phyloP scores from a whole-genome alignment of 2,113 vertebrate species.

The Rhadina sibilatrix region DNA sequence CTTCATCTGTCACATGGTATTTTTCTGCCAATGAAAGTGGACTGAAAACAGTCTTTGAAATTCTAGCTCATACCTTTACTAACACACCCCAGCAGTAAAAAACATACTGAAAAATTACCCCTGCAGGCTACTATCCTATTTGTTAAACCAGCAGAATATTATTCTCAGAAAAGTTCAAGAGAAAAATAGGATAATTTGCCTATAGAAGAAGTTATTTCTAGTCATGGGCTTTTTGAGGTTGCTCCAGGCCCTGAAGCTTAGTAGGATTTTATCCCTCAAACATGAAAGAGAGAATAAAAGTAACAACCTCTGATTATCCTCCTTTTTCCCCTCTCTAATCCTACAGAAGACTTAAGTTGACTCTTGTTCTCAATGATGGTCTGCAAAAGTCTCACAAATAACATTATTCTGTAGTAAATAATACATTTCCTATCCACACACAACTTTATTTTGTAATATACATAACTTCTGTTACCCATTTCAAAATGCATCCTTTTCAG shows the following conservation, averaged over 20 bases:
- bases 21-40: not conserved
- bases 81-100: not conserved
- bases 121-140: not conserved
- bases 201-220: not conserved
- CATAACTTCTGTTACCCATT: not conserved
- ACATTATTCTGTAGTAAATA: not conserved
- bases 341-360: not conserved
- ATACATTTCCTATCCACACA: not conserved
- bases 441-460: not conserved
- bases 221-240: not conserved
- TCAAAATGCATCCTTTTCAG: not conserved
- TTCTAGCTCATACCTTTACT: not conserved
- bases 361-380: not conserved
- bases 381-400: not conserved
- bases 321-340: not conserved
- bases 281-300: not conserved
- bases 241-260: not conserved
- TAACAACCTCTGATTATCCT: not conserved
- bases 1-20: not conserved
- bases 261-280: not conserved
- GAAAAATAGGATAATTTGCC: not conserved
- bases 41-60: not conserved
- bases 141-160: not conserved
- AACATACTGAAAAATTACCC: not conserved
- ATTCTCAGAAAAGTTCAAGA: slow-evolving; percentile 1